These are phyloP conservation scores for Narcine bancroftii DNA, from an alignment of 2,113 vertebrate species.

Conservation along the genomic window DNA sequence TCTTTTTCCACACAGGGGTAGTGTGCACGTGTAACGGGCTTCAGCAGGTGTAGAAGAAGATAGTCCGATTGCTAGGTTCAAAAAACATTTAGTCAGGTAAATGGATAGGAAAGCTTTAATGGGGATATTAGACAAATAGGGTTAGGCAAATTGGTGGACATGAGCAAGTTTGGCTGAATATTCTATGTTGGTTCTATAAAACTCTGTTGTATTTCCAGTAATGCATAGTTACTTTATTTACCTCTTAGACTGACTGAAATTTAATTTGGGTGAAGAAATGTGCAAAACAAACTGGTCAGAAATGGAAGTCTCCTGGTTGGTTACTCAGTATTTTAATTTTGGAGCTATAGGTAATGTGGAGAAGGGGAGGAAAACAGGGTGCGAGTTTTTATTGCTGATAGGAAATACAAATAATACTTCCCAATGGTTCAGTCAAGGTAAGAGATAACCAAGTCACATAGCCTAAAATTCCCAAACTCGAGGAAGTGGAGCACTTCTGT, in stretches of 20 bases:
- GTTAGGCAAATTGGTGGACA: too few species aligned
- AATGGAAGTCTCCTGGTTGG: not conserved
- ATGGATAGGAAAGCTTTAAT: too few species aligned
- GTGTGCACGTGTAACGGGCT: too few species aligned
- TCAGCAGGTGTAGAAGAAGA: too few species aligned
- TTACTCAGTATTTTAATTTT: not conserved
- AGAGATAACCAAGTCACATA: not conserved
- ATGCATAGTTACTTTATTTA: not conserved
- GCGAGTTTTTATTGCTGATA: not conserved
- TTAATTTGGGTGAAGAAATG: not conserved
- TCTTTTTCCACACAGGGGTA: too few species aligned
- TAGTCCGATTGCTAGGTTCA: too few species aligned
- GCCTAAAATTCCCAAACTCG: not conserved
- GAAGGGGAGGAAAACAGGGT: not conserved
- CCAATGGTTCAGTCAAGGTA: not conserved
- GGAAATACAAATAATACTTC: not conserved
- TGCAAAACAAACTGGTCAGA: not conserved
- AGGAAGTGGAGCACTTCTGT: not conserved
- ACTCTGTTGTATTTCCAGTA: too few species aligned
- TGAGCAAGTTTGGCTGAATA: too few species aligned
- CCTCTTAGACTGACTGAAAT: not conserved
- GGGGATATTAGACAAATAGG: too few species aligned
- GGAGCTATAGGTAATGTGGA: not conserved
- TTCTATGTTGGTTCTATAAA: too few species aligned
- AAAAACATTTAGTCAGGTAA: too few species aligned